Base-by-base conservation (phyloP, 2,797 vertebrate species). In the Petrocephalus sullivani region DNA sequence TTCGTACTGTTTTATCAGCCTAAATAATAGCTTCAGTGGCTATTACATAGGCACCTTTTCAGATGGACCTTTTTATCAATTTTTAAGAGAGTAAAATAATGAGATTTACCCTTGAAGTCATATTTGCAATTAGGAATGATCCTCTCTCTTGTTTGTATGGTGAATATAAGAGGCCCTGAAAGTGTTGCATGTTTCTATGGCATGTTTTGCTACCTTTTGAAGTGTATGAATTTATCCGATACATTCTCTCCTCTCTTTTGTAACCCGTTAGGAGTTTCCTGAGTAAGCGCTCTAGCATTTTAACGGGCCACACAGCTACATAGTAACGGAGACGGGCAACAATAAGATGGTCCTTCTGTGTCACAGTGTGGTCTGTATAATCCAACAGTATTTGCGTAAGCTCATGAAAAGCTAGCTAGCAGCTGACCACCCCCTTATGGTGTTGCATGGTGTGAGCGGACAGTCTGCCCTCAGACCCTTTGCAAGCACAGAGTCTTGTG, bases 51-150 rank as follows among this genome's bases (percentile, higher is more conserved):
- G 75, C 75, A 81, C 41, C 41, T 81, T 84, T 54, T 9, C n/a
- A 84, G 51, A 84, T 54, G 46, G n/a, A 54, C 23, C 81, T 84
- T 84, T 84, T 23, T 54, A 53, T 84, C 75, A 81, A 21, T 28
- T 84, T 49, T 84, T 84, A 28, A 51, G 9, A 10, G 49, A 54
- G 3, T 83, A 21, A 4, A 53, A n/a, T 82, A 53, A 46, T 83
- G n/a, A 54, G n/a, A 83, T 49, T 5, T 8, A 83, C 19, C 2
- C 81, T 83, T 83, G 21, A 23, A 53, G 21, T 54, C 46, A 28
- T 84, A 84, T 84, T 84, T 84, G 81, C 10, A 53, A 28, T 84
- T 84, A 28, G 46, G 81, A 53, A 49, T 51, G n/a, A 84, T 84
- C 49, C 1, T 46, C 46, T 14, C 54, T 83, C 54, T 16, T 84